These are phyloP conservation scores for Crioceris asparagi DNA, from an alignment of 2,888 invertebrate genomes.

Conservation along the genomic window DNA sequence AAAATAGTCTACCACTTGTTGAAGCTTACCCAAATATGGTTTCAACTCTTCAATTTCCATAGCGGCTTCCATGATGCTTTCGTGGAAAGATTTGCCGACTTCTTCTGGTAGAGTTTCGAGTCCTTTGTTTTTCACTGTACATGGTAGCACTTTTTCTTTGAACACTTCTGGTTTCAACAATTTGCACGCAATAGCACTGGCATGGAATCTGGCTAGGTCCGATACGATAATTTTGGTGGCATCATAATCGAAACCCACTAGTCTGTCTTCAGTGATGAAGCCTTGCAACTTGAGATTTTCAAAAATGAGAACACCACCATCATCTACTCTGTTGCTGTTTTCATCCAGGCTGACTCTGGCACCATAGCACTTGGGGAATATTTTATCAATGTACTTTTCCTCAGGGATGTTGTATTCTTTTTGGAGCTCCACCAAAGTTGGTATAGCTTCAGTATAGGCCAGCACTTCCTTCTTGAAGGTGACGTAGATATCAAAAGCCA, in stretches of 20 bases:
- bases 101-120: conserved; percentile 31
- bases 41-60: conserved; percentile 22
- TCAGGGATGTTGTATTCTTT: conserved; percentile 38
- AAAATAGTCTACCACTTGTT: conserved; percentile 25
- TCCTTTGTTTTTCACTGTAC: conserved; percentile 31
- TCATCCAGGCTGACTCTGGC: conserved; percentile 39
- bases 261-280: conserved; percentile 42
- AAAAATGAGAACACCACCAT: conserved; percentile 46
- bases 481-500: conserved; percentile 44
- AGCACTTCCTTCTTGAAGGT: conserved; percentile 49
- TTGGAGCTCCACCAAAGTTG: conserved; percentile 41
- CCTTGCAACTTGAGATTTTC: conserved; percentile 45
- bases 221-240: conserved; percentile 40
- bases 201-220: conserved; percentile 47
- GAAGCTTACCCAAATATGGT: conserved; percentile 22
- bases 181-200: conserved; percentile 45
- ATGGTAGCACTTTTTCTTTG: conserved; percentile 36
- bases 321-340: conserved; percentile 39
- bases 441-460: conserved; percentile 42
- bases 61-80: conserved; percentile 27
- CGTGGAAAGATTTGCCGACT: conserved; percentile 29
- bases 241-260: conserved; percentile 41
- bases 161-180: conserved; percentile 38
- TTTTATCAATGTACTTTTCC: conserved; percentile 32
- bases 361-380: conserved; percentile 45